Evolutionary conservation across 2,113 vertebrate genomes (phyloP), one percentile per base, ranked within the genome.

Genomic region (Phylloscopus whistleri): DNA sequence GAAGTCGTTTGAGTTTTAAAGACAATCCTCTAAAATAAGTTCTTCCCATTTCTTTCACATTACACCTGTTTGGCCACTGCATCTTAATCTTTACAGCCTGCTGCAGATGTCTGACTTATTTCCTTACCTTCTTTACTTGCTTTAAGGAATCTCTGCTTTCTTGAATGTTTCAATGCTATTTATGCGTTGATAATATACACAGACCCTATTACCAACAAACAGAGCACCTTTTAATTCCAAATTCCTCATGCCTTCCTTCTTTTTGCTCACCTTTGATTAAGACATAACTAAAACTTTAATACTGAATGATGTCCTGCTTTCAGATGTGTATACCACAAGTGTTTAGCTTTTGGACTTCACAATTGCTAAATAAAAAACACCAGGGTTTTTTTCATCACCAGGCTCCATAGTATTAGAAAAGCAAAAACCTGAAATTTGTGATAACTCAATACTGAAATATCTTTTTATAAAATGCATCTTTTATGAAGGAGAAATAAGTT

Each of bases 1-100:
- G 68, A 87, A 89, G 48, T 51, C 74, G 43, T 67, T 72, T 60
- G 78, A 83, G 12, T 48, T 85, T 91, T 89, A 82, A 68, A 75
- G 24, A 58, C 44, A 88, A 60, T 31, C 8, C 35, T 72, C 67
- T 72, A 8, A 83, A 90, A 70, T 28, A 1, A 60, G 56, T 92
- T 85, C 58, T 85, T 85, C 41, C 24, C 0, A 0, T 75, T 89
- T 87, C 48, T 91, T 80, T 81, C 37, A 28, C 31, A 81, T 17
- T 27, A 74, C 4, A 1, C 52, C 28, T 0, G 2, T 69, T 89
- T 87, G 89, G 52, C 26, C 18, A 55, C 31, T 62, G 39, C n/a
- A 70, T 28, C 13, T 76, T 43, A 89, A 39, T 11, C 18, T 46
- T 28, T n/a, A 76, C 22, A 74, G 16, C 30, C 66, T 52, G 37